Percentiles rank a stretch among this genome's conserved stretches.
Conservation (phyloP, 2,888 invertebrate genomes). For the Hesperia comma region DNA sequence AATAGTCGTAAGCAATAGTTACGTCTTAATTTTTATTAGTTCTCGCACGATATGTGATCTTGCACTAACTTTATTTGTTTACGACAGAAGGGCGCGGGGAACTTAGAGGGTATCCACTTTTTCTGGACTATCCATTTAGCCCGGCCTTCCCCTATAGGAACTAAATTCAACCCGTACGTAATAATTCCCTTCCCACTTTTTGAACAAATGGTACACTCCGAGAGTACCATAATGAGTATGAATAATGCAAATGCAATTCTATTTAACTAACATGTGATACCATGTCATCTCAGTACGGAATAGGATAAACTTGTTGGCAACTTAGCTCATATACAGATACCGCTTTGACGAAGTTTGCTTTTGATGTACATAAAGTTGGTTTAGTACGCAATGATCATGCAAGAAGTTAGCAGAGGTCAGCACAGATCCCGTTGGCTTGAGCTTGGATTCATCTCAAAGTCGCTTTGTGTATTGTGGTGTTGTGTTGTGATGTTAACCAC, state of each 20-base stretch:
- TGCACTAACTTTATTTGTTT: no score
- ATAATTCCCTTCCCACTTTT: no score
- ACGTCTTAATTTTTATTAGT: no score
- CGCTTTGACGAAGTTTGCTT: constrained; percentile 32
- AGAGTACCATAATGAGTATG: neutral
- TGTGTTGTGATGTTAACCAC: constrained; percentile 2
- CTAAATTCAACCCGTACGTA: no score
- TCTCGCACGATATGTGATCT: no score
- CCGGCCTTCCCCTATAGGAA: no score
- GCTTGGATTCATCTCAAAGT: constrained; percentile 6
- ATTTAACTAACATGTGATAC: constrained; percentile 2
- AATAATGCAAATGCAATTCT: constrained; percentile 8
- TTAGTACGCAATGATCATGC: constrained; percentile 25
- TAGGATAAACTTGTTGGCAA: constrained; percentile 30
- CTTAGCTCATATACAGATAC: constrained; percentile 29
- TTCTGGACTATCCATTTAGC: no score
- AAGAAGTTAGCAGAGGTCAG: constrained; percentile 12
- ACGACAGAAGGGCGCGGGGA: no score
- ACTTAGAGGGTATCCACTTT: no score
- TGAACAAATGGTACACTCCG: neutral
- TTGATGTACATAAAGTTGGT: constrained; percentile 32
- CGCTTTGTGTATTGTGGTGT: neutral
- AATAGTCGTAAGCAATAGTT: no score
- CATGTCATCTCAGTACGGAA: constrained; percentile 13
- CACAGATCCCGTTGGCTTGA: neutral